Conservation (phyloP, 2,797 vertebrate genomes). For the Acanthopagrus latus region DNA sequence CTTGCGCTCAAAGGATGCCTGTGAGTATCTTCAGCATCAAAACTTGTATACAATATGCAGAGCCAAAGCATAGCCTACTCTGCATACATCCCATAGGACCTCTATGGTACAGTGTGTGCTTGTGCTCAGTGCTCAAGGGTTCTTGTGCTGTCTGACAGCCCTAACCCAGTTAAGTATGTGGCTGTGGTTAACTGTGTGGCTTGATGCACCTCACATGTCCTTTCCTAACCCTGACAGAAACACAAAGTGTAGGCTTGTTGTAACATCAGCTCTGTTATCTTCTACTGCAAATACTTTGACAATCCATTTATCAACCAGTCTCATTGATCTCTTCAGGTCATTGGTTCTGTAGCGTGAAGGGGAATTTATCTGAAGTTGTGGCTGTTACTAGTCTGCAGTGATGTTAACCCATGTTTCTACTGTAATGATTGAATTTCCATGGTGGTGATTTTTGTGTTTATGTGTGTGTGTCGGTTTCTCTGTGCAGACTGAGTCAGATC, state of each 20-base stretch:
- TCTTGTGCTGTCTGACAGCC: conserved; percentile 43
- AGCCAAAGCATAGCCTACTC: conserved; percentile 16
- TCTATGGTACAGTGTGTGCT: conserved; percentile 38
- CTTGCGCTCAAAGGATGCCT: conserved; percentile 51
- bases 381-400: conserved; percentile 47
- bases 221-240: conserved; percentile 40
- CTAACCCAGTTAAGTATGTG: conserved; percentile 52
- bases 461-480: conserved; percentile 2
- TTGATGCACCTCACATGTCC: conserved; percentile 38
- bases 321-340: conserved; percentile 38
- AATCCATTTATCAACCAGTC: conserved; percentile 36
- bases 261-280: conserved; percentile 7
- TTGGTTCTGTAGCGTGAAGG: conserved; percentile 39
- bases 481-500: conserved; percentile 90
- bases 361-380: conserved; percentile 48
- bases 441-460: conserved; percentile 22
- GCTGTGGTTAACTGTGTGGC: conserved; percentile 38
- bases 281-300: conserved; percentile 36
- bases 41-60: conserved; percentile 50
- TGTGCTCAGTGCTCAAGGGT: conserved; percentile 45
- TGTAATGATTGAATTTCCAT: conserved; percentile 34
- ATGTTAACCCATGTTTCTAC: conserved; percentile 37
- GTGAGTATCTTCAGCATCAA: conserved; percentile 40
- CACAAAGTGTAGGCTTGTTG: conserved; percentile 3
- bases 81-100: conserved; percentile 41